Conservation (phyloP, 2,797 vertebrate species). For the Peromyscus attwateri region DNA sequence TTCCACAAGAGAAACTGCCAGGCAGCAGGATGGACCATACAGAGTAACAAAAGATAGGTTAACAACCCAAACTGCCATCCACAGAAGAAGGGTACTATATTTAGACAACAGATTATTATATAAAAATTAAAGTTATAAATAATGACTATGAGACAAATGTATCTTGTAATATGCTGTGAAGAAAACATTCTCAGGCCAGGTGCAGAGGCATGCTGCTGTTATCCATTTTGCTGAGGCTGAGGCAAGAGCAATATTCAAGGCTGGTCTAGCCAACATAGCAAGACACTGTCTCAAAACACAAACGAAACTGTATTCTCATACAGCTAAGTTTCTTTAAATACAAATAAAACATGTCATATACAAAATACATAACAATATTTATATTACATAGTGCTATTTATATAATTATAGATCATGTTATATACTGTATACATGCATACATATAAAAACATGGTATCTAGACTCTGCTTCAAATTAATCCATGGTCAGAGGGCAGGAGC, state of each 20-base stretch:
- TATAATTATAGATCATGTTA: neutral
- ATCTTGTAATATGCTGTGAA: conserved; percentile 1
- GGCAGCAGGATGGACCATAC: neutral
- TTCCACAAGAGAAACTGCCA: neutral
- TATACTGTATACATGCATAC: neutral
- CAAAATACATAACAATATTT: neutral
- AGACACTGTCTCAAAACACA: neutral
- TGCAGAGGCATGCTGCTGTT: neutral
- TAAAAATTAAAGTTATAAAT: conserved; percentile 24
- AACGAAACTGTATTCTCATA: neutral
- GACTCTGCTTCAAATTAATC: conserved; percentile 55
- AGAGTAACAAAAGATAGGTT: neutral
- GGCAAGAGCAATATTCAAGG: neutral
- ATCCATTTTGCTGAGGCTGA: neutral
- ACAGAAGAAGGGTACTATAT: neutral
- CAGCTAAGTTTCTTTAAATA: conserved; percentile 27
- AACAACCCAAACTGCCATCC: neutral
- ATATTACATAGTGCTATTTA: neutral
- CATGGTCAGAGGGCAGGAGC: neutral
- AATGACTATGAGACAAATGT: neutral
- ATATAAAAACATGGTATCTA: neutral
- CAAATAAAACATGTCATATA: neutral
- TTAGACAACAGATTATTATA: neutral
- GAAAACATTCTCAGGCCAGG: neutral
- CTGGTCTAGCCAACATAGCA: neutral